Conservation (phyloP, 2,797 vertebrate genomes). For the Schizopygopsis malacanthus region DNA sequence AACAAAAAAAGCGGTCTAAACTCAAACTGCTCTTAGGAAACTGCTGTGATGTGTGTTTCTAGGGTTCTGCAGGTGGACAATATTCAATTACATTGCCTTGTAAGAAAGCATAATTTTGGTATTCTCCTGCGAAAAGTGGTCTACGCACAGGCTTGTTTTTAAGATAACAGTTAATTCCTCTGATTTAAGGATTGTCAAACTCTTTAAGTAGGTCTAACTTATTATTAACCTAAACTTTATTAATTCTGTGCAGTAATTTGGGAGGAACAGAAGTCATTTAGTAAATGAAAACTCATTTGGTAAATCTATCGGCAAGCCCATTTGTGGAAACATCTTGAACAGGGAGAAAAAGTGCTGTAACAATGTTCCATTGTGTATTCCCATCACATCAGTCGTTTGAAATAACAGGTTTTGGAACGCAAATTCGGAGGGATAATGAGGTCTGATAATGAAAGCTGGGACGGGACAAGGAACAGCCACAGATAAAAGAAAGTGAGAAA, state of each 20-base stretch:
- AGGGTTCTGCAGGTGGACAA: background rate
- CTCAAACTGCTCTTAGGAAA: background rate
- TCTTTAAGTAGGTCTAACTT: slow-evolving; percentile 41
- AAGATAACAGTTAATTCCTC: slow-evolving; percentile 9
- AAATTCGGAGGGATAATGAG: slow-evolving; percentile 74
- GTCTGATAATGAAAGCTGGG: slow-evolving; percentile 74
- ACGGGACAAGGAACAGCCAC: slow-evolving; percentile 69
- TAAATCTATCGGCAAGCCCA: slow-evolving; percentile 15
- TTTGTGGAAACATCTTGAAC: slow-evolving; percentile 28
- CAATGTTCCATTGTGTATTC: slow-evolving; percentile 34
- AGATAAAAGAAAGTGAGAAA: slow-evolving; percentile 76
- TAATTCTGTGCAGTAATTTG: slow-evolving; percentile 31
- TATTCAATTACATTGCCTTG: slow-evolving; percentile 7
- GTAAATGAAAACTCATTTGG: slow-evolving; percentile 40
- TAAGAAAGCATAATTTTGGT: slow-evolving; percentile 2
- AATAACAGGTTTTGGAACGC: slow-evolving; percentile 68
- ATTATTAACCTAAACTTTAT: slow-evolving; percentile 47
- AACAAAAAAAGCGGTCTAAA: background rate
- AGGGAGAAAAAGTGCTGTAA: slow-evolving; percentile 17
- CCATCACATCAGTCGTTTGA: slow-evolving; percentile 43
- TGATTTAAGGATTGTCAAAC: slow-evolving; percentile 6
- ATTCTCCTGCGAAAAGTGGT: background rate
- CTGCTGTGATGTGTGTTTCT: background rate
- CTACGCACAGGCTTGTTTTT: slow-evolving; percentile 5
- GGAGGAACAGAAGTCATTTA: slow-evolving; percentile 38